Conservation (phyloP, 2,888 invertebrate species). For the Eupithecia inturbata region DNA sequence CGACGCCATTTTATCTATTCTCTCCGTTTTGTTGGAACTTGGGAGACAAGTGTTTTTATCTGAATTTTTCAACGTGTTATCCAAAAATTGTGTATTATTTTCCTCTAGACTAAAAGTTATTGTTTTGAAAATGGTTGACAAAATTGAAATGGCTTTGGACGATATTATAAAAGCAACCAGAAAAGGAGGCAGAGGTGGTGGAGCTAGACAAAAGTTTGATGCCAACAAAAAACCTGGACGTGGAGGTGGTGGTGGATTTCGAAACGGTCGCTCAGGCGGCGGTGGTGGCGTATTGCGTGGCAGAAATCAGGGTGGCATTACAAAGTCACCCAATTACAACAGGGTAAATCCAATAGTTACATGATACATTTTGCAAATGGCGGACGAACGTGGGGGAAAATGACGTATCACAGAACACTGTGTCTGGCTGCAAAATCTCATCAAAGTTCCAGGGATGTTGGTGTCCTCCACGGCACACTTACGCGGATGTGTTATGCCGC, state of each 20-base stretch:
- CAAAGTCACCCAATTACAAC: conserved; percentile 86
- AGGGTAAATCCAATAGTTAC: conserved; percentile 85
- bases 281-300: conserved; percentile 87
- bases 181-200: conserved; percentile 85
- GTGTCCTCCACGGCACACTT: conserved; percentile 25
- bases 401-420: conserved; percentile 63
- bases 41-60: not conserved
- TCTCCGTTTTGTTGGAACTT: conserved; percentile 9
- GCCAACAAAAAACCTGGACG: conserved; percentile 72
- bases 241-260: conserved; percentile 73
- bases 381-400: conserved; percentile 70
- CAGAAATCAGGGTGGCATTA: conserved; percentile 88
- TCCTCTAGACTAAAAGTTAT: conserved; percentile 4
- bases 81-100: conserved; percentile 7
- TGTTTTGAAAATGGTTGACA: conserved; percentile 90
- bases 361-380: conserved; percentile 74
- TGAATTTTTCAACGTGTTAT: not conserved
- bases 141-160: conserved; percentile 98
- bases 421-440: conserved; percentile 40
- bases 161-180: conserved; percentile 96
- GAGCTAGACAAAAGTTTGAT: conserved; percentile 80
- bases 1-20: conserved; percentile 37
- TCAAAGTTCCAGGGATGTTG: conserved; percentile 37
- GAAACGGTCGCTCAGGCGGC: conserved; percentile 83
- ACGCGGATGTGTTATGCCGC: conserved; percentile 31